Base-by-base conservation (phyloP, 1,140 invertebrate genomes). In the Anastatus disparis region DNA sequence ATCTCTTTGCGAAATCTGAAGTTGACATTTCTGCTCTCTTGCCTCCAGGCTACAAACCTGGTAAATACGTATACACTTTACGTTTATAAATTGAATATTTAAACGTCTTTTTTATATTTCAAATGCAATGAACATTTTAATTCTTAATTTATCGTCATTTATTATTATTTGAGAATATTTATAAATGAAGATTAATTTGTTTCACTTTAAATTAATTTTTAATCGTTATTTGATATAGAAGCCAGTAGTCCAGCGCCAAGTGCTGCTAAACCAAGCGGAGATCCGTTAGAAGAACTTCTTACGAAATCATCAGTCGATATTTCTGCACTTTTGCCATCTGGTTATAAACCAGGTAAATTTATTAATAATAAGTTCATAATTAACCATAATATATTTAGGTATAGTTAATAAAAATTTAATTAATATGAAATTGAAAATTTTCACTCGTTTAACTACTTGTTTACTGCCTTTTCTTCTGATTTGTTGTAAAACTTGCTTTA, bases 271-370 rank as follows among this genome's bases (percentile, higher is more conserved):
- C 10, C n/a, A 6, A 10, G 29, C 10, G 8, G 2, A 42, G 29
- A 31, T 58, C 40, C 53, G 17, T 22, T 78, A 24, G 66, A 74
- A 46, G 72, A 78, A 35, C 58, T 78, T 7, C 79, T 87, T 44
- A 78, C 80, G 44, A 89, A 89, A 71, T 84, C 88, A 1, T 80
- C 88, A 55, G 73, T 90, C 29, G 89, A 92, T 71, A 77, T 91
- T n/a, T 88, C 87, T 22, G 88, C 89, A 71, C 87, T 92, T 58
- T 82, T 92, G 70, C 91, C 91, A 22, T 84, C 89, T 7, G 89
- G 87, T 4, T 92, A 88, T 72, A 89, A 77, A 38, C 53, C 72
- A 48, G 70, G 79, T 20, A 75, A 64, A 66, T 40, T 15, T 68
- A 80, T 2, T 77, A 78, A 15, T n/a, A 56, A 31, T 35, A 29